Evolutionary conservation across 2,888 invertebrate species (phyloP), one percentile per base, ranked within the genome.

Genomic region (Germaria angustata): DNA sequence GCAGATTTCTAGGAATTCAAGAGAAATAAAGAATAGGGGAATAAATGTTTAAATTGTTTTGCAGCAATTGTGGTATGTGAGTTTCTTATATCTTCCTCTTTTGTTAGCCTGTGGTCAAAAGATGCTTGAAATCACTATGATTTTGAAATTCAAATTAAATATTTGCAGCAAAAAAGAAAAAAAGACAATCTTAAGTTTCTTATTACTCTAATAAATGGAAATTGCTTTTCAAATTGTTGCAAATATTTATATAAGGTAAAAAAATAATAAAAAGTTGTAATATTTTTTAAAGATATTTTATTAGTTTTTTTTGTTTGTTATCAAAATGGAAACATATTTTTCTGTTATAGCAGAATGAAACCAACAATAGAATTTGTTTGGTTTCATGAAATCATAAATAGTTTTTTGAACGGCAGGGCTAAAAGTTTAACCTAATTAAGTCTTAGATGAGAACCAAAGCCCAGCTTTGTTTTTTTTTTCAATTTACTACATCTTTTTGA

Each of bases 81-180:
- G 11, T 11, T 46, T 44, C 7, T 11, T 32, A 1, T 17, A 15
- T 15, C 2, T 22, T 57, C 34, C 13, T 13, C 22, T 1, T 22
- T 59, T 5, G 41, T 32, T 8, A 15, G 69, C 63, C 44, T 63
- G 46, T 78, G 46, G 78, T 78, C 69, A 55, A 57, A 65, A 46
- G 69, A n/a, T 36, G 13, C n/a, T 46, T 46, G 46, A 63, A 78
- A 69, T 46, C 36, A 72, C 77, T 66, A 72, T 77, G 72, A 77
- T 77, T 81, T 73, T 77, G 49, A 72, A 81, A 77, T 81, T 77
- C 81, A 81, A 81, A 81, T 81, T 81, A 81, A 72, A 59, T 66
- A 80, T 80, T 77, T 72, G 28, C 41, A 51, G 15, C 32, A 36
- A 22, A 49, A 17, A 49, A 49, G 6, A 20, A 57, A 9, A 11